phyloP scores from a whole-genome alignment of 2,113 vertebrate genomes.

The Odocoileus virginianus region DNA sequence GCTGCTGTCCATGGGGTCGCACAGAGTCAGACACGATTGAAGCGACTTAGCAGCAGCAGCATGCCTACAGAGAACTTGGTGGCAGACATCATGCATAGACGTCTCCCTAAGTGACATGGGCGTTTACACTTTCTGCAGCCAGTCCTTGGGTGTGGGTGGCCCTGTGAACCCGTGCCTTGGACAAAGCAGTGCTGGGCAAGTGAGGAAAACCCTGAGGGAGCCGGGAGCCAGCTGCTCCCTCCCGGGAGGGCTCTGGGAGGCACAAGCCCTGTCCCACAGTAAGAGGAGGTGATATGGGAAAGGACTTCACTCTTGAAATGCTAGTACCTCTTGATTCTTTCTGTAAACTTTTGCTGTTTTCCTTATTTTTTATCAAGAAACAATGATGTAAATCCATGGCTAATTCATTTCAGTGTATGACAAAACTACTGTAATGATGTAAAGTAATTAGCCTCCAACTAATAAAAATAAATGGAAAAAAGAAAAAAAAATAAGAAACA shows the following conservation, averaged over 20 bases:
- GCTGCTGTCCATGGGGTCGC: neutral
- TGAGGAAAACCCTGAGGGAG: neutral
- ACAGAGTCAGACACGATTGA: neutral
- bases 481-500: too few relatives aligned
- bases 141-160: accelerated
- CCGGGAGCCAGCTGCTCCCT: neutral
- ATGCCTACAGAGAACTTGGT: accelerated
- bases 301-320: too few relatives aligned
- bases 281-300: accelerated
- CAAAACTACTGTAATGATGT: too few relatives aligned
- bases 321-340: neutral
- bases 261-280: accelerated
- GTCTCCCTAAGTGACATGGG: neutral
- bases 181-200: too few relatives aligned
- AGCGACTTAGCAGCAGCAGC: neutral
- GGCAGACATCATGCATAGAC: neutral
- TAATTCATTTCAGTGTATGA: too few relatives aligned
- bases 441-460: too few relatives aligned
- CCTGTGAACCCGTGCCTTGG: neutral
- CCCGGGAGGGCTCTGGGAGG: neutral
- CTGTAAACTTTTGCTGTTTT: neutral
- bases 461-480: too few relatives aligned
- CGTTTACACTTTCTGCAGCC: accelerated
- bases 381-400: too few relatives aligned
- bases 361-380: neutral